Evolutionary conservation across 2,797 vertebrate genomes (phyloP).

Genomic region (Spondyliosoma cantharus): DNA sequence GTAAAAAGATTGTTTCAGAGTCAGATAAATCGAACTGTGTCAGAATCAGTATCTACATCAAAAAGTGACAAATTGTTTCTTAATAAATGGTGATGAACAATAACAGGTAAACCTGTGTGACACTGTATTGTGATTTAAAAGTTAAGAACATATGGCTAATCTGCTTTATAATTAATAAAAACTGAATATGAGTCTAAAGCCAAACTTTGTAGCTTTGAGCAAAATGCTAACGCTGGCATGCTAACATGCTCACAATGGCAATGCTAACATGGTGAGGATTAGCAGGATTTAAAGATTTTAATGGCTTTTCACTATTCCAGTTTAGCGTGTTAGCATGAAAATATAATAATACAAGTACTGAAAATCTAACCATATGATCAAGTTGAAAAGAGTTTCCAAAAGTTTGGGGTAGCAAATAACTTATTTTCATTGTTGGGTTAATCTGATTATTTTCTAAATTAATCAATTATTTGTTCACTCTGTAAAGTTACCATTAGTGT

Average conservation of each 20-base stretch:
- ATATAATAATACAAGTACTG: too few relatives aligned
- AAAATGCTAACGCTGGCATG: background rate
- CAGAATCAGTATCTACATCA: background rate
- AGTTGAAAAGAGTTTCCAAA: too few relatives aligned
- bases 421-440: too few relatives aligned
- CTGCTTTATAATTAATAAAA: background rate
- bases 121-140: background rate
- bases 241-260: background rate
- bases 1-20: background rate
- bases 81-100: slow-evolving; percentile 14
- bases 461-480: too few relatives aligned
- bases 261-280: background rate
- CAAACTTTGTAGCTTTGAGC: background rate
- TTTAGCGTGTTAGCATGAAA: background rate
- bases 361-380: too few relatives aligned
- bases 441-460: too few relatives aligned
- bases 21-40: background rate
- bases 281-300: background rate
- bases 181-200: background rate
- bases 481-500: too few relatives aligned
- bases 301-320: background rate
- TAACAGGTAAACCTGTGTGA: background rate
- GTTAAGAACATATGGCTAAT: background rate
- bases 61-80: background rate
- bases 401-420: too few relatives aligned